These are phyloP conservation scores for Phalacrocorax carbo DNA, from an alignment of 2,113 vertebrate species.

Conservation along the genomic window DNA sequence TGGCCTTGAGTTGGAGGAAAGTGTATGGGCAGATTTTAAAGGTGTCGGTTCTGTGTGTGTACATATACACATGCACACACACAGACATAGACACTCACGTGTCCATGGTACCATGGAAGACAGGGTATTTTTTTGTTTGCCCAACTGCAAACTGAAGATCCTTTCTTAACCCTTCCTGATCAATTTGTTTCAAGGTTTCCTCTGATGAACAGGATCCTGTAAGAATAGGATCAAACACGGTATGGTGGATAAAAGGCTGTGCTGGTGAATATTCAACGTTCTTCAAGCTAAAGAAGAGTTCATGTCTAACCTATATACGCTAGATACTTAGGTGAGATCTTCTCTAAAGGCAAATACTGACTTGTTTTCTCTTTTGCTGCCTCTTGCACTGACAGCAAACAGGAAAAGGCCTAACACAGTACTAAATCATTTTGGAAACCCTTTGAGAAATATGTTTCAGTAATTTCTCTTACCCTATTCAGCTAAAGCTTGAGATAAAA, in stretches of 20 bases:
- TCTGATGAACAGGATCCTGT: background rate
- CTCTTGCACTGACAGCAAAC: background rate
- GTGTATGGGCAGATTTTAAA: background rate
- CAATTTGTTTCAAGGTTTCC: background rate
- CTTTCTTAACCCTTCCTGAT: background rate
- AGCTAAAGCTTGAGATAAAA: background rate
- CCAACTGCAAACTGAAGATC: background rate
- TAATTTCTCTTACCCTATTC: background rate
- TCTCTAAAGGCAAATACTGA: background rate
- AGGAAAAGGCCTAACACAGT: background rate
- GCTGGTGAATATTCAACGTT: background rate
- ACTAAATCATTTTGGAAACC: background rate
- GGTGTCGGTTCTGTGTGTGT: background rate
- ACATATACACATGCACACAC: rapidly evolving
- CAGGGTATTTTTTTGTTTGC: background rate
- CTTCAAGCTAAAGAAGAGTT: background rate
- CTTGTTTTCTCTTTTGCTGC: background rate
- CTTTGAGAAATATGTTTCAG: background rate
- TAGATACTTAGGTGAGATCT: background rate
- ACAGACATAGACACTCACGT: background rate
- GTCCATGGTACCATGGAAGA: background rate
- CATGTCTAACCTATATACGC: background rate
- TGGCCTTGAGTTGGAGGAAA: background rate
- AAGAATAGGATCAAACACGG: background rate
- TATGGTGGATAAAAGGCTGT: background rate